Evolutionary conservation across 1,140 invertebrate species (phyloP), one percentile per base, ranked within the genome.

Genomic region (Samia ricini): DNA sequence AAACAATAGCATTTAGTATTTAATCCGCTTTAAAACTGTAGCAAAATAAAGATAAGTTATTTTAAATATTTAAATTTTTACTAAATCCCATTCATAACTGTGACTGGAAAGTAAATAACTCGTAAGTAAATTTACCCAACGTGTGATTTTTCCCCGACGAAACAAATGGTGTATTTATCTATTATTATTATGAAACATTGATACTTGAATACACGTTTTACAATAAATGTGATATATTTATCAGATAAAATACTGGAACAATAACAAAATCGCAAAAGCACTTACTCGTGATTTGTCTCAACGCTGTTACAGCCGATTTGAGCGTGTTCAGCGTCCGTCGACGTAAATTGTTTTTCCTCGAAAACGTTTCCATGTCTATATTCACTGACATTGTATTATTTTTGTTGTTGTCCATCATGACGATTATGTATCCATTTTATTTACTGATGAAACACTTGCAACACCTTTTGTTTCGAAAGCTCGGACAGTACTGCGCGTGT

Each of bases 261-360:
- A 22, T 23, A 52, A 10, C 22, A 54, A 19, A 56, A 60, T 42
- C 42, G 18, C 21, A 54, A 48, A 49, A 68, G 15, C 50, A 86
- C 85, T 88, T 74, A 89, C 84, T 89, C 22, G 87, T 77, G 56
- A 89, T 83, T 77, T 89, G 85, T 66, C 72, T 85, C 48, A 89
- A 66, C 51, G 81, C 87, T 22, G 82, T 86, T 52, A 89, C 82
- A 36, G 87, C 87, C 18, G 84, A 86, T 61, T 83, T 84, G 26
- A 89, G 61, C 22, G 87, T 89, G 50, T 89, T 87, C 68, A 89
- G 61, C 6, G 87, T 89, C 1, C 87, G 83, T 8, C 87, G 76
- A 48, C 87, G 70, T 1, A 89, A 60, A 66, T 89, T 88, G 57
- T 86, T 88, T 64, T 82, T 82, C 24, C 74, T 68, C 5, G 85